phyloP scores from a whole-genome alignment of 2,797 vertebrate genomes.

The Scolopax rusticola region DNA sequence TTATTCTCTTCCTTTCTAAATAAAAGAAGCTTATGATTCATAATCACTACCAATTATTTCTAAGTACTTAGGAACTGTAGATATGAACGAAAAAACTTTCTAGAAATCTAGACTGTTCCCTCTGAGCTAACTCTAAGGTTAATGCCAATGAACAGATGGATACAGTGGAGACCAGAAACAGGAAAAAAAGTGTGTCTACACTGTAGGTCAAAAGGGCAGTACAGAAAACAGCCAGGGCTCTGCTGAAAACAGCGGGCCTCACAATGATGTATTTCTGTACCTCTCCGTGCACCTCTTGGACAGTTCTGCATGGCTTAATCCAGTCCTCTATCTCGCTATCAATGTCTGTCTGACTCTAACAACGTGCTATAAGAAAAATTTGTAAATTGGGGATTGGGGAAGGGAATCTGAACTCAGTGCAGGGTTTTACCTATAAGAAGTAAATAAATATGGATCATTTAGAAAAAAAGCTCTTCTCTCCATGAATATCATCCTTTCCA shows the following conservation, averaged over 20 bases:
- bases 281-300: neutral
- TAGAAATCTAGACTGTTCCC: neutral
- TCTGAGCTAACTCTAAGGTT: neutral
- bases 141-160: neutral
- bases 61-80: neutral
- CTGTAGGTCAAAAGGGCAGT: neutral
- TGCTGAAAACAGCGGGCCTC: neutral
- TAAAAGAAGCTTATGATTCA: neutral
- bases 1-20: neutral
- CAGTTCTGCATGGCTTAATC: neutral
- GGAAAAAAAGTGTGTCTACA: neutral
- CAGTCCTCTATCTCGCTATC: neutral
- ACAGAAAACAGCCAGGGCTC: neutral
- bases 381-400: neutral
- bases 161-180: neutral
- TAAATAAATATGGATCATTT: neutral
- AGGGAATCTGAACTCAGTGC: neutral
- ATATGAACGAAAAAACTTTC: neutral
- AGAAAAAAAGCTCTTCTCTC: neutral
- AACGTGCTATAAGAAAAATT: neutral
- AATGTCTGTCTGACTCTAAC: neutral
- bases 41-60: neutral
- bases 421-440: neutral
- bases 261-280: neutral
- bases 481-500: neutral